These are phyloP conservation scores for Coremacera marginata DNA, from an alignment of 2,888 invertebrate genomes.

Conservation along the genomic window DNA sequence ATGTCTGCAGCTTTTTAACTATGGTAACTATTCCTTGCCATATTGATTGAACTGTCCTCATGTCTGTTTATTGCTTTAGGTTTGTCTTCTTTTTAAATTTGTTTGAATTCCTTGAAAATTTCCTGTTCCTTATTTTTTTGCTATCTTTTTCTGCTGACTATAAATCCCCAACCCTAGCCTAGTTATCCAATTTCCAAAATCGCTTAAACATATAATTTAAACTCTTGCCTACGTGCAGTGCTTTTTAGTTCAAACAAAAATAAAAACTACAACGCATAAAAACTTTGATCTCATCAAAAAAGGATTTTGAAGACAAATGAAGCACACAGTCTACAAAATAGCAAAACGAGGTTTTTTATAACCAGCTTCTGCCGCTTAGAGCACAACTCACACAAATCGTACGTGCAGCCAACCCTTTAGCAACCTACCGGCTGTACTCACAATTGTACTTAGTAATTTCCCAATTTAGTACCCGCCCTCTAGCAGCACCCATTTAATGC, in stretches of 20 bases:
- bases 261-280: conserved; percentile 10
- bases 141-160: not conserved
- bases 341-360: not conserved
- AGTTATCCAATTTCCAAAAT: not conserved
- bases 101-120: no score
- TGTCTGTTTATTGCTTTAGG: no score
- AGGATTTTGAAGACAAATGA: conserved; percentile 31
- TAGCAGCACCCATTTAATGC: not conserved
- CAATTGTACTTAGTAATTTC: conserved; percentile 39
- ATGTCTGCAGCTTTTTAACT: no score
- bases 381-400: not conserved
- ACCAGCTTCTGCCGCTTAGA: not conserved
- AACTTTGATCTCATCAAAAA: conserved; percentile 31
- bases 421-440: not conserved
- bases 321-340: conserved; percentile 3
- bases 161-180: not conserved
- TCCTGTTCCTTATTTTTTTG: not conserved
- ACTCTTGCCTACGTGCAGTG: not conserved
- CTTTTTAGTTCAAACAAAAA: not conserved
- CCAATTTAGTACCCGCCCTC: conserved; percentile 23
- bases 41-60: no score
- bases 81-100: no score
- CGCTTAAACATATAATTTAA: not conserved
- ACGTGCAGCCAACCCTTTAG: not conserved
- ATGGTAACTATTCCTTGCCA: no score